A percentile compares a stretch with the other conserved stretches of the same genome.
phyloP scores from a whole-genome alignment of 1,140 invertebrate species.

The Drosophila saltans region DNA sequence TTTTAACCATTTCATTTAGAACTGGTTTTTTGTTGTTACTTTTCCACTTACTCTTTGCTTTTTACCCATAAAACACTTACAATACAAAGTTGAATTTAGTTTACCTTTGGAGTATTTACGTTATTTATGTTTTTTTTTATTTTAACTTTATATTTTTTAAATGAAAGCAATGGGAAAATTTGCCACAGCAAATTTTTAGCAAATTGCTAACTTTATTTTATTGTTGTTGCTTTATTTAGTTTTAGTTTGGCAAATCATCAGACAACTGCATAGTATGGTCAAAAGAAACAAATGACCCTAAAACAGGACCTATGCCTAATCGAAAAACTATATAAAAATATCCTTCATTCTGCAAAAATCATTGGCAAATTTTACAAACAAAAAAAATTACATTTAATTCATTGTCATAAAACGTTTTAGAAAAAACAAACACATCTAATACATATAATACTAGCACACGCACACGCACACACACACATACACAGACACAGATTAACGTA shows the following conservation, averaged over 20 bases:
- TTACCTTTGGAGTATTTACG: conserved; percentile 2
- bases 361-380: conserved; percentile 15
- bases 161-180: conserved; percentile 63
- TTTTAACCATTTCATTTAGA: not conserved
- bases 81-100: conserved; percentile 1
- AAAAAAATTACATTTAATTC: not conserved
- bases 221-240: conserved; percentile 5
- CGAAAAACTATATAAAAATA: not conserved
- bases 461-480: conserved; percentile 29
- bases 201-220: conserved; percentile 34
- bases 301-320: conserved; percentile 6
- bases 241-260: conserved; percentile 71
- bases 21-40: not conserved
- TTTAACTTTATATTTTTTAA: not conserved
- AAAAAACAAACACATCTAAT: conserved; percentile 17
- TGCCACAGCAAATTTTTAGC: conserved; percentile 41
- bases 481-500: conserved; percentile 40
- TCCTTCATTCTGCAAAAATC: not conserved
- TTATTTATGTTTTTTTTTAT: conserved; percentile 7
- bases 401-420: not conserved
- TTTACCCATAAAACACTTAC: conserved; percentile 2
- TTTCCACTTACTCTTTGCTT: conserved; percentile 5
- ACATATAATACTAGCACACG: no score
- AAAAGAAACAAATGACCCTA: conserved; percentile 71
- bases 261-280: conserved; percentile 83